Evolutionary conservation across 2,888 invertebrate genomes (phyloP), one percentile per base, ranked within the genome.

Genomic region (Thecophora atra): DNA sequence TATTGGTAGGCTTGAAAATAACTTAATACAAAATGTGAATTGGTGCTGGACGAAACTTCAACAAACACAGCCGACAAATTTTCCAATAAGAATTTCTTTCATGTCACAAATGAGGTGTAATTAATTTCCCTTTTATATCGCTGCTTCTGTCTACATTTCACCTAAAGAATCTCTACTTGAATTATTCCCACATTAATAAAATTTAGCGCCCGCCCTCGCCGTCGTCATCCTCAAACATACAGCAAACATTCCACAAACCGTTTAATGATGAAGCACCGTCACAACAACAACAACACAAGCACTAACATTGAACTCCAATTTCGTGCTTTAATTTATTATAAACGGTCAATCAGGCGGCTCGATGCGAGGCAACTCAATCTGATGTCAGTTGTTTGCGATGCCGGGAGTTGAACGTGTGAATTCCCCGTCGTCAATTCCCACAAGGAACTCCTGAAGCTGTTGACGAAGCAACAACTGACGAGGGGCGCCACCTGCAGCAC

Each of bases 301-400:
- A 11, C 37, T 11, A 37, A 37, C 37, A 28, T 58, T 58, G 3
- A 21, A 28, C 58, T 2, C 58, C 15, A 58, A 58, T 3, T 19
- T 8, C 21, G 17, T 58, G 13, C 24, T 58, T 58, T 4, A 58
- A 58, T 17, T 4, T 47, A 5, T 17, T n/a, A 37, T 37, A 26
- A 58, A 58, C 28, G 28, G 26, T 58, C 58, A 58, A 58, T 58
- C 58, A 21, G 21, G 54, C 6, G 8, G 28, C 26, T 11, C 15
- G 17, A 47, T 72, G 51, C 70, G 60, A 73, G 76, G 74, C 74
- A 73, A 72, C 73, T 76, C 75, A 75, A 74, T 66, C 73, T 70
- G 67, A 1, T 62, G 58, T 3, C 28, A 47, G 24, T 47, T 37
- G 37, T 56, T 66, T 72, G 21, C 4, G 37, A 8, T 37, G 37